These are phyloP conservation scores for Peromyscus californicus DNA, from an alignment of 2,113 vertebrate genomes.

Conservation along the genomic window DNA sequence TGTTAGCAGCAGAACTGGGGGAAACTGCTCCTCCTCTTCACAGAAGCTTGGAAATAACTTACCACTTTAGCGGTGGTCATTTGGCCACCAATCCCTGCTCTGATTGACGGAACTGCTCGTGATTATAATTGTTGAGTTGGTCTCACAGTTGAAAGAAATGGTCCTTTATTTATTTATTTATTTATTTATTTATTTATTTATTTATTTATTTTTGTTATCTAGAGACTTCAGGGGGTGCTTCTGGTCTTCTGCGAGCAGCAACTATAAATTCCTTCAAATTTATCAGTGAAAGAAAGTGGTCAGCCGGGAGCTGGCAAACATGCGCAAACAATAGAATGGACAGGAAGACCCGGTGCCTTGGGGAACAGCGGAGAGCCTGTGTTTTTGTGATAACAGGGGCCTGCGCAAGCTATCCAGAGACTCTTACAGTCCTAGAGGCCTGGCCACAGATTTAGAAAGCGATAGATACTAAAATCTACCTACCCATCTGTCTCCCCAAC, in stretches of 20 bases:
- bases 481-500: neutral
- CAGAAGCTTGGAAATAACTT: constrained; percentile 5
- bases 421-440: neutral
- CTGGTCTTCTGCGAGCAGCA: constrained; percentile 28
- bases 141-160: constrained; percentile 53
- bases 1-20: neutral
- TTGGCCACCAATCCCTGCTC: neutral
- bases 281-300: constrained; percentile 73
- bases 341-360: constrained; percentile 63
- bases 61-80: neutral
- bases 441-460: neutral
- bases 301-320: constrained; percentile 59
- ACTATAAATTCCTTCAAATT: constrained; percentile 71
- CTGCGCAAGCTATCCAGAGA: neutral
- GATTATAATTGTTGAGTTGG: constrained; percentile 32
- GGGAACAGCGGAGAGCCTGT: constrained; percentile 49
- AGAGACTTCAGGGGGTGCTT: constrained; percentile 23
- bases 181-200: too few relatives aligned
- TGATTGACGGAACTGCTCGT: neutral
- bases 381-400: constrained; percentile 68
- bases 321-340: constrained; percentile 74
- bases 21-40: constrained; percentile 4
- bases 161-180: constrained; percentile 27
- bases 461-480: neutral
- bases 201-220: constrained; percentile 71